phyloP scores from a whole-genome alignment of 1,140 invertebrate genomes.

The Cylas formicarius region DNA sequence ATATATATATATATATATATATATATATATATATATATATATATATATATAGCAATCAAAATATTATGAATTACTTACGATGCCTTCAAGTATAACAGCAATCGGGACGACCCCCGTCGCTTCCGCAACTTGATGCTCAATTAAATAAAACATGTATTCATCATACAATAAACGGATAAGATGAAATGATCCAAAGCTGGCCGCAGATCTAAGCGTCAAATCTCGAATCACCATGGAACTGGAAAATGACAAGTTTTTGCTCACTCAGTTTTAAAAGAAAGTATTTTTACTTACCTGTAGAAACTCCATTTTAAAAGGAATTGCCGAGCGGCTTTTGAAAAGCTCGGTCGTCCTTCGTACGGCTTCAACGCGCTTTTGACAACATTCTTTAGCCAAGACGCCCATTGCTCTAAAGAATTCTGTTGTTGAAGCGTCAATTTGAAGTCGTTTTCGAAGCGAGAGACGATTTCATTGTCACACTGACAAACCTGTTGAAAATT shows the following conservation, averaged over 20 bases:
- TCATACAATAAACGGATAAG: slow-evolving; percentile 94
- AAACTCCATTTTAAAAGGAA: slow-evolving; percentile 99
- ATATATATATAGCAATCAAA: too few species aligned
- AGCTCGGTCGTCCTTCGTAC: slow-evolving; percentile 76
- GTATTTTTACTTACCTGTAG: slow-evolving; percentile 64
- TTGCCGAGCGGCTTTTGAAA: slow-evolving; percentile 85
- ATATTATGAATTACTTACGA: slow-evolving; percentile 55
- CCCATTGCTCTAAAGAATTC: slow-evolving; percentile 94
- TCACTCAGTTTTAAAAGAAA: neutral
- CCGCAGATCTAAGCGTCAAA: slow-evolving; percentile 88
- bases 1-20: too few species aligned
- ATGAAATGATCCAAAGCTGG: slow-evolving; percentile 98
- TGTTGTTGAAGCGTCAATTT: slow-evolving; percentile 89
- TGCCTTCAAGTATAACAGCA: slow-evolving; percentile 75
- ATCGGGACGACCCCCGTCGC: slow-evolving; percentile 87
- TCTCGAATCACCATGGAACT: slow-evolving; percentile 96
- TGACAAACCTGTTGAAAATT: slow-evolving; percentile 84
- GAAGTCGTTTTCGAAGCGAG: slow-evolving; percentile 85
- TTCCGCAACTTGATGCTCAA: slow-evolving; percentile 93
- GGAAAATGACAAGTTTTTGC: slow-evolving; percentile 29
- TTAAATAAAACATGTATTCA: slow-evolving; percentile 98
- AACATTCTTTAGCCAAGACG: slow-evolving; percentile 90
- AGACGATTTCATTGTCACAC: slow-evolving; percentile 81
- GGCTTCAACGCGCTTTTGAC: slow-evolving; percentile 82
- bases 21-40: too few species aligned